Base-by-base conservation (phyloP, 2,113 vertebrate species). In the Aleadryas rufinucha region DNA sequence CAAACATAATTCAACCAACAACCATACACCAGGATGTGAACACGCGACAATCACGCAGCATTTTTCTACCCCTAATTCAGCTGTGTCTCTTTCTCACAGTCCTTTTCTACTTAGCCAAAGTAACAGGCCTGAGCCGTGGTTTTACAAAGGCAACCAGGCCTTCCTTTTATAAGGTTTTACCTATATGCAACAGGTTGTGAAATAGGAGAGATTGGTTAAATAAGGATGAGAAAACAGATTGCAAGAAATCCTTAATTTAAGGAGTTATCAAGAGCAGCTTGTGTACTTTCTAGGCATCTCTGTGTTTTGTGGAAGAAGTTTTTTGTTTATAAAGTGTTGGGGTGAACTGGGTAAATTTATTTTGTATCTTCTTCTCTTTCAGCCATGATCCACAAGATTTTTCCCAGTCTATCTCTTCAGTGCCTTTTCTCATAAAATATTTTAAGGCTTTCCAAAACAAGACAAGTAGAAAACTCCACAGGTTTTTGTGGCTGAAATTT, bases 381-480 rank as follows among this genome's bases (percentile, higher is more conserved):
- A 42, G 16, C 0, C 0, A 31, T 21, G 12, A 78, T n/a, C 33
- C 7, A 30, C 42, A 59, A 52, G 37, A 82, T 4, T 37, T 65
- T 77, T 87, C 24, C 6, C 26, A 49, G 19, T 57, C 18, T 31
- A 26, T 66, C 2, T 79, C 15, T 64, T 76, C 47, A 56, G 6
- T 35, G 5, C 2, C 9, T 92, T 81, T 89, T 75, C 44, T 71
- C 18, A 21, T 30, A 61, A 54, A 77, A 72, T 35, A 66, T 74
- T 61, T 45, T 54, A n/a, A 35, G 10, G 7, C 13, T 71, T 91
- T 86, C 28, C 6, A 78, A 66, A 92, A 66, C 7, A 88, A 45
- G 30, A 47, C 5, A 33, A 49, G 30, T 35, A 72, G 31, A 35
- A 69, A 60, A 7, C 0, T 0, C 0, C 13, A 21, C 3, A 44